Evolutionary conservation across 2,888 invertebrate species (phyloP), one percentile per base, ranked within the genome.

Genomic region (Pseudococcus viburni): DNA sequence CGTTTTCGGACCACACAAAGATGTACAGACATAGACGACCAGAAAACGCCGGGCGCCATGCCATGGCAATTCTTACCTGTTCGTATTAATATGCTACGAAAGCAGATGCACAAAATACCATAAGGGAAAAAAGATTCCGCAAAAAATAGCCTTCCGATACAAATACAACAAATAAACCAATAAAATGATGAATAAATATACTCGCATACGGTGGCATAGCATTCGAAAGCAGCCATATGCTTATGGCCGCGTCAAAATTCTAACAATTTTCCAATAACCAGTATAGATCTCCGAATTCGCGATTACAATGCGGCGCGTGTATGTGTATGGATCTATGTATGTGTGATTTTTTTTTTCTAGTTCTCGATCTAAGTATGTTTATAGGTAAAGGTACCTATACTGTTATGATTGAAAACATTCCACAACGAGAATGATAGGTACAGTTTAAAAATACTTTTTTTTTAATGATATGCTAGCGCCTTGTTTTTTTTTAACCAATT

Each of bases 1-100:
- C 42, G 46, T 46, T 73, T 86, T 73, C 77, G 87, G 87, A 87
- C 87, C 87, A 87, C 87, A 87, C 87, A 87, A 87, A 87, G 87
- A 73, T 48, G 87, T 77, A 48, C 77, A 87, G 87, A 87, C 87
- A 48, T 39, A 87, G 87, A 87, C 87, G 46, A 33, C 87, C 42
- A 22, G 51, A 73, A 73, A 87, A 80, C 87, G 77, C 87, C 87
- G 77, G 87, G 87, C 87, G 87, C 87, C 87, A 87, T 77, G 80
- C 26, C 26, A 33, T 33, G 26, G 26, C 87, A 77, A 77, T 87
- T 87, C 87, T 87, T 87, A 87, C 87, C 87, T 87, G 77, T 80
- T 73, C 77, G 77, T 87, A 87, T 87, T 87, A 87, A 87, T 87
- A 87, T 87, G 87, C 73, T 87, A 77, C 26, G 9, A 48, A 19